Evolutionary conservation across 2,888 invertebrate species (phyloP).

Genomic region (Leistus spinibarbis): DNA sequence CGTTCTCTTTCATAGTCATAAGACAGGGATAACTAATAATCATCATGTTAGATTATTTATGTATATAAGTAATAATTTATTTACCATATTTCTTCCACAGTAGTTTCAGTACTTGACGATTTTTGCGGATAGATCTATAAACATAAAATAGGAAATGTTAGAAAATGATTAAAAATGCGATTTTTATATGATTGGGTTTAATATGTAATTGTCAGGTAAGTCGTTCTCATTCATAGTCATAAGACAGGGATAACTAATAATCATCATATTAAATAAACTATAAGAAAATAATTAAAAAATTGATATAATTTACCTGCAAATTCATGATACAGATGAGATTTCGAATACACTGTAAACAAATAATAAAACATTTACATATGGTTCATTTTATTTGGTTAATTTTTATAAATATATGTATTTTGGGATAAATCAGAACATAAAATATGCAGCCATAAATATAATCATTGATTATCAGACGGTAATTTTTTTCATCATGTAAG

Average conservation of each 20-base stretch:
- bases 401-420: background rate
- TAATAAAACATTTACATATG: no score
- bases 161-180: background rate
- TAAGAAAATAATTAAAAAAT: background rate
- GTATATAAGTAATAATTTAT: background rate
- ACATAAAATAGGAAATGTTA: constrained; percentile 1
- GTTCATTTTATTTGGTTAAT: no score
- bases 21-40: constrained; percentile 9
- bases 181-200: background rate
- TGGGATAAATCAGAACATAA: constrained; percentile 11
- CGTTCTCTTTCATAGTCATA: background rate
- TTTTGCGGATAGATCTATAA: background rate
- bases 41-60: constrained; percentile 5
- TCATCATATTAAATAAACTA: background rate
- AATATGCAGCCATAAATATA: constrained; percentile 21
- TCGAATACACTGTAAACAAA: background rate
- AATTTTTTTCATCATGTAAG: constrained; percentile 25
- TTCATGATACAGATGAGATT: background rate
- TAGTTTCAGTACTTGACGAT: background rate
- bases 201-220: background rate
- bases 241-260: constrained; percentile 1
- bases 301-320: background rate
- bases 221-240: background rate
- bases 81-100: background rate
- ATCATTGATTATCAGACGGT: constrained; percentile 28